Evolutionary conservation across 92 coral and sea anemone genomes (phyloP), one percentile per base, ranked within the genome.

Genomic region (Siderastrea siderea): DNA sequence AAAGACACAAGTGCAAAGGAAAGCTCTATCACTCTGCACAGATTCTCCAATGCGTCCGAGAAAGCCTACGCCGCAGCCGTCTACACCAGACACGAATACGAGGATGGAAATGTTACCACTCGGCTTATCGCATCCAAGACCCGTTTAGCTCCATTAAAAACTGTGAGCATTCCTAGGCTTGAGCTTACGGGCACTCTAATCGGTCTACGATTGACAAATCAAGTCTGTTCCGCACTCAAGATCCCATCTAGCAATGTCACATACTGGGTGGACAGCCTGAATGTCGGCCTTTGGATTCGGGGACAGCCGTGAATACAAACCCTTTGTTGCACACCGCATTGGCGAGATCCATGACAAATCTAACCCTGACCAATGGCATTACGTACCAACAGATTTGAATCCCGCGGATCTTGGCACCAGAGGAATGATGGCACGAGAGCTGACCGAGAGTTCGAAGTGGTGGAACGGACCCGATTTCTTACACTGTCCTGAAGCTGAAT

Each of bases 321-420:
- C 93, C 45, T 92, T 92, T 17, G 92, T 93, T 4, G 84, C 96
- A 0, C 96, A 93, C 80, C 81, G 92, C 16, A 93, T 88, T 54
- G 85, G 96, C 4, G 84, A 91, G 74, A 88, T 88, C n/a, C 93
- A 91, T n/a, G 86, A 91, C 10, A 45, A 88, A 1, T 81, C 89
- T 0, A 87, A 52, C 66, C 93, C 96, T 49, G 90, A 80, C 47
- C 93, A 90, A 78, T 92, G 95, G 95, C 59, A 75, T 59, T 92
- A 92, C 50, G 78, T 90, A 26, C 80, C 85, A 2, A 93, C 96
- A 2, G 71, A 83, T 47, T 15, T 87, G 75, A 93, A 90, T 81
- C 94, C 93, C 0, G 94, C 94, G 8, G 94, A 93, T 69, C 70
- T 74, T 14, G 90, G 82, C 54, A 88, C 86, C 12, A 78, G 92